Evolutionary conservation across 2,888 invertebrate genomes (phyloP), one percentile per base, ranked within the genome.

Genomic region (Pandemis corylana): DNA sequence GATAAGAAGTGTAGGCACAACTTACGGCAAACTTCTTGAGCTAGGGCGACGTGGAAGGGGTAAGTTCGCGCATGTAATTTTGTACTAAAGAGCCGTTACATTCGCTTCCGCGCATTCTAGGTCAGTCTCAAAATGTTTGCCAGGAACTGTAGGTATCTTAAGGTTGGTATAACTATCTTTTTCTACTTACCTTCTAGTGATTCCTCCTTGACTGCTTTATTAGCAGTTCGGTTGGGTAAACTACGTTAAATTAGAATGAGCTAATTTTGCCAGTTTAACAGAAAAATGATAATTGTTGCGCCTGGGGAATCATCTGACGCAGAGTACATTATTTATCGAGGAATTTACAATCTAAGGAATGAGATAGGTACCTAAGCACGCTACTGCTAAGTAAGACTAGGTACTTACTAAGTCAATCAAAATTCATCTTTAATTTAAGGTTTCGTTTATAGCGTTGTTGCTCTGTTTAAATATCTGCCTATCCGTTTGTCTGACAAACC

Each of bases 231-330:
- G 82, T 88, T 85, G 88, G 87, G 89, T 84, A 86, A 85, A 90
- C 86, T 88, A 87, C 85, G 85, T 81, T 87, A 86, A 92, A 91
- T 91, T 90, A 91, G 92, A 90, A 85, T 90, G 89, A 82, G 89
- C 85, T 92, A 92, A 92, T 90, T 88, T 85, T 89, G 87, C 87
- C 87, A 85, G 82, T 87, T 89, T 90, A 88, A 88, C 90, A 89
- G 89, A 89, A 89, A 90, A 85, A 84, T 85, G 85, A 85, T 90
- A 90, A 90, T 89, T 90, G 53, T 28, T 61, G 44, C 41, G 61
- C 44, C 10, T 36, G 46, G 61, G 65, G 41, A 46, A 69, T 56
- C 46, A 73, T 36, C 72, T 72, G 68, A 76, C 76, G 79, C 42
- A 67, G 51, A 64, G 7, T 13, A 13, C 10, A 7, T n/a, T 51